Evolutionary conservation across 2,113 vertebrate species (phyloP).

Genomic region (Paramormyrops kingsleyae): DNA sequence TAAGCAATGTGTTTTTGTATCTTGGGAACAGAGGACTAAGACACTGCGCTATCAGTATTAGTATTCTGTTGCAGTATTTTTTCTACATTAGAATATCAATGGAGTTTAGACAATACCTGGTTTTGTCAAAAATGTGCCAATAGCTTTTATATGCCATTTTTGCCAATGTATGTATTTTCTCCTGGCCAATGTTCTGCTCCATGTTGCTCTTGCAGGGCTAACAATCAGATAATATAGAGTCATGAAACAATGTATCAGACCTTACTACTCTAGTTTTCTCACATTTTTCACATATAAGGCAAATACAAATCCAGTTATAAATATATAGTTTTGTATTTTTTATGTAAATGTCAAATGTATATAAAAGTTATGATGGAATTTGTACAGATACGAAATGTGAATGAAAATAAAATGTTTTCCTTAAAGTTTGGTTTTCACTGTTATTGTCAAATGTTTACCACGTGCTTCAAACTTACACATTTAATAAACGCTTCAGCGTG

Average conservation of each 20-base stretch:
- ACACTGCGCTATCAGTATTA: conserved; percentile 22
- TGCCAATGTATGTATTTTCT: conserved; percentile 7
- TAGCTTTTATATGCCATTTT: conserved; percentile 23
- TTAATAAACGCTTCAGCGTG: neutral
- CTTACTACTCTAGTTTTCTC: conserved; percentile 64
- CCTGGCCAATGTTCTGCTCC: conserved; percentile 15
- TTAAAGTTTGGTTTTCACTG: conserved; percentile 23
- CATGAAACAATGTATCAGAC: conserved; percentile 60
- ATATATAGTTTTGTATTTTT: conserved; percentile 93
- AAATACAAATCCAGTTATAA: conserved; percentile 78
- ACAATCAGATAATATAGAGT: conserved; percentile 25
- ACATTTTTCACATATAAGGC: conserved; percentile 59
- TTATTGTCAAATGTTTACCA: neutral
- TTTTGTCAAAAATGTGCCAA: conserved; percentile 29
- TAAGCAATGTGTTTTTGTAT: conserved; percentile 16
- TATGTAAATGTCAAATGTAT: conserved; percentile 89
- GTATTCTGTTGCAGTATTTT: conserved; percentile 17
- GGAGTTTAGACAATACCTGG: conserved; percentile 21
- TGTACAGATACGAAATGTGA: conserved; percentile 82
- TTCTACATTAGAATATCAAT: conserved; percentile 17
- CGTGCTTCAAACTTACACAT: neutral
- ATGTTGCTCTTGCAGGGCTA: conserved; percentile 16
- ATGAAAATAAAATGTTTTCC: conserved; percentile 61
- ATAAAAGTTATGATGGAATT: conserved; percentile 87
- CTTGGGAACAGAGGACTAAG: conserved; percentile 14